Conservation (phyloP, 2,113 vertebrate genomes). For the rabbit (Oryctolagus cuniculus) region mOryCun1.1 NC_091432.1:50551501-50552000, state of each 20-base stretch:
- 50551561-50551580: not conserved
- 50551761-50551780: not conserved
- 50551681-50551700: not conserved
- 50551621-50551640: not conserved
- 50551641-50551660: not conserved
- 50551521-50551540: not conserved
- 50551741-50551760: not conserved
- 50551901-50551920: not conserved
- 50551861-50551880: not conserved
- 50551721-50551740: not conserved
- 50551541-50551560: not conserved
- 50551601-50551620: not conserved
- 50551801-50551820: not conserved
- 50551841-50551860: not conserved
- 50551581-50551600: not conserved
- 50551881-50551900: not conserved
- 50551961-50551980: too few relatives aligned
- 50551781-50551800: not conserved
- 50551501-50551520: not conserved
- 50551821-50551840: not conserved
- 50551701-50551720: too few relatives aligned
- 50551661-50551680: not conserved
- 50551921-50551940: not conserved
- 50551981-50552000: too few relatives aligned
- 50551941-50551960: too few relatives aligned